Percentiles rank a stretch among this genome's conserved stretches.
phyloP scores from a whole-genome alignment of 1,140 invertebrate genomes.

The Hyposmocoma kahamanoa region DNA sequence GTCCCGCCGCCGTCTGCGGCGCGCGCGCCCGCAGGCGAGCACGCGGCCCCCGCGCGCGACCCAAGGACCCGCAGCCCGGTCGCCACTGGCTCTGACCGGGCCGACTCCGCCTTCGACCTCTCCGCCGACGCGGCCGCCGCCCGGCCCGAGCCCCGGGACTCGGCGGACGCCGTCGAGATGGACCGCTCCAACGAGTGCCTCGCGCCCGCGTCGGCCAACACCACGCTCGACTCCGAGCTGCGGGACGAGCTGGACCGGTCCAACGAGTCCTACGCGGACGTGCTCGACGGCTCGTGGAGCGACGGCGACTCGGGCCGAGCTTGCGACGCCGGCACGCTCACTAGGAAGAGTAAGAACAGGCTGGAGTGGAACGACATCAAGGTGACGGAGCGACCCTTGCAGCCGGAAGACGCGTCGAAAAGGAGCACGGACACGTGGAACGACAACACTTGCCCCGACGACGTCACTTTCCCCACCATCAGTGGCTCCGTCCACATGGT shows the following conservation, averaged over 20 bases:
- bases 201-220: slow-evolving; percentile 40
- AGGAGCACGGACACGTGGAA: slow-evolving; percentile 80
- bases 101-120: slow-evolving; percentile 24
- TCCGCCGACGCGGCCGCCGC: slow-evolving; percentile 7
- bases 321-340: slow-evolving; percentile 25
- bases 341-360: slow-evolving; percentile 24
- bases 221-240: slow-evolving; percentile 41
- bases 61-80: too few species aligned
- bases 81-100: slow-evolving; percentile 17
- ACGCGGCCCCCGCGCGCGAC: slow-evolving; percentile 34
- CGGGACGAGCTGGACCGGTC: slow-evolving; percentile 58
- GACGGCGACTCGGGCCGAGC: slow-evolving; percentile 26
- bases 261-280: slow-evolving; percentile 65
- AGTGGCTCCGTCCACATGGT: slow-evolving; percentile 82
- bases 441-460: slow-evolving; percentile 82
- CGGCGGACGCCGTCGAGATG: slow-evolving; percentile 25
- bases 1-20: slow-evolving; percentile 62
- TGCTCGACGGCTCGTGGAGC: slow-evolving; percentile 46
- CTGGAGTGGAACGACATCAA: slow-evolving; percentile 49
- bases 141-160: slow-evolving; percentile 14
- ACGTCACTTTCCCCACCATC: slow-evolving; percentile 85
- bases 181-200: slow-evolving; percentile 60
- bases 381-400: slow-evolving; percentile 22
- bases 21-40: slow-evolving; percentile 59
- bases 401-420: slow-evolving; percentile 28